These are phyloP conservation scores for Drosophila ananassae DNA, from an alignment of 1,140 invertebrate species.

Conservation along the genomic window DNA sequence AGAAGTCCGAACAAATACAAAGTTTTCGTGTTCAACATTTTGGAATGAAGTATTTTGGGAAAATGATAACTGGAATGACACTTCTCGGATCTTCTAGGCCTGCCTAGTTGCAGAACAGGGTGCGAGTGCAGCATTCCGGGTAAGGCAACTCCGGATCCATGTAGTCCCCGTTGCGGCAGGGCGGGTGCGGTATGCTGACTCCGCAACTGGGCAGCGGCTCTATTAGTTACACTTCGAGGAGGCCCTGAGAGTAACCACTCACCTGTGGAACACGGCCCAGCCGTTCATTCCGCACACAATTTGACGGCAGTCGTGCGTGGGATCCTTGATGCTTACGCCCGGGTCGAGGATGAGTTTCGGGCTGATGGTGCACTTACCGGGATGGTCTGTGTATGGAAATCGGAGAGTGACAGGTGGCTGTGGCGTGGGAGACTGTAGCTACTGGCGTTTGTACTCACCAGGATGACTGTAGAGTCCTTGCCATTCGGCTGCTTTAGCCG, in stretches of 20 bases:
- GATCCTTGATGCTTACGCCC: constrained; percentile 60
- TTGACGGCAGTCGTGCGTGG: constrained; percentile 52
- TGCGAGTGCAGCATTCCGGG: constrained; percentile 50
- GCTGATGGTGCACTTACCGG: constrained; percentile 56
- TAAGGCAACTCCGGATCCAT: constrained; percentile 24
- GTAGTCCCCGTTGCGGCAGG: constrained; percentile 25
- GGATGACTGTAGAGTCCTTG: constrained; percentile 18
- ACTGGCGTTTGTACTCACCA: constrained; percentile 29
- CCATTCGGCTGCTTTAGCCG: constrained; percentile 36
- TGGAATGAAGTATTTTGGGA: neutral
- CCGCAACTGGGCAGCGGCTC: constrained; percentile 49
- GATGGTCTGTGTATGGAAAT: constrained; percentile 38
- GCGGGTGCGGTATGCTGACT: neutral
- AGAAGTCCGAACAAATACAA: constrained; percentile 2
- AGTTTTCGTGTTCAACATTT: neutral
- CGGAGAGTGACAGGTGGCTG: neutral
- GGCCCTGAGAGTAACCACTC: neutral
- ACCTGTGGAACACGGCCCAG: constrained; percentile 44
- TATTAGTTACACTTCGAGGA: constrained; percentile 1
- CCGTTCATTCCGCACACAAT: constrained; percentile 55
- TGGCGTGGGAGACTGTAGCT: neutral
- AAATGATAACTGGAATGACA: neutral
- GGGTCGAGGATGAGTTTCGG: constrained; percentile 39
- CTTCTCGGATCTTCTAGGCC: neutral
- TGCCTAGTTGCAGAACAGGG: constrained; percentile 24